Conservation (phyloP, 2,797 vertebrate genomes). For the Vespertilio murinus region DNA sequence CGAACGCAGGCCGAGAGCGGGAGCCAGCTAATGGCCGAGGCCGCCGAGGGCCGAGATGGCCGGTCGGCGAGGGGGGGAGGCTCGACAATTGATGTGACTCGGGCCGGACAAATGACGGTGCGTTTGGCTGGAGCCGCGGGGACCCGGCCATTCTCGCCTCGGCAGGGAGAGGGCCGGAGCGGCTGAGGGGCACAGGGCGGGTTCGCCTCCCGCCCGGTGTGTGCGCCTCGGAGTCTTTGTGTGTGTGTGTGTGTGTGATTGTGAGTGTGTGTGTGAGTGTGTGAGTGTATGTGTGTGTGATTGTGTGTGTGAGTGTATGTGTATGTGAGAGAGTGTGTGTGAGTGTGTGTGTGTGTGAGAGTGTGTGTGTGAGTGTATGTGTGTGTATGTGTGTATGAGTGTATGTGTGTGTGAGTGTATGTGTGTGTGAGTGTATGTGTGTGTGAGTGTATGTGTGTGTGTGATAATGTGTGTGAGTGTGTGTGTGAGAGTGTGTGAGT, state of each 20-base stretch:
- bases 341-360: too few species aligned
- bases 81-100: slow-evolving; percentile 73
- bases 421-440: too few species aligned
- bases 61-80: slow-evolving; percentile 69
- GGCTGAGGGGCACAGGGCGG: background rate
- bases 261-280: background rate
- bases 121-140: slow-evolving; percentile 61
- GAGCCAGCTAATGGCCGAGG: slow-evolving; percentile 72
- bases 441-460: too few species aligned
- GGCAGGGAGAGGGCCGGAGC: slow-evolving; percentile 10
- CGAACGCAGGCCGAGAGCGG: slow-evolving; percentile 70
- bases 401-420: too few species aligned
- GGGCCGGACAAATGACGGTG: slow-evolving; percentile 67
- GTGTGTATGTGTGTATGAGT: too few species aligned
- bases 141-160: slow-evolving; percentile 16
- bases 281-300: slow-evolving; percentile 48
- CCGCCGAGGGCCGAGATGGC: slow-evolving; percentile 70
- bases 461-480: too few species aligned
- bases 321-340: too few species aligned
- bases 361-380: too few species aligned
- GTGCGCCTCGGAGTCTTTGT: slow-evolving; percentile 46
- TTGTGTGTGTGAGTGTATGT: background rate
- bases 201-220: background rate
- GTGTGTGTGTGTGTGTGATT: background rate
- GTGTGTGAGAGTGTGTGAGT: too few species aligned